Conservation (phyloP, 2,113 vertebrate species). For the Barnardius zonarius region DNA sequence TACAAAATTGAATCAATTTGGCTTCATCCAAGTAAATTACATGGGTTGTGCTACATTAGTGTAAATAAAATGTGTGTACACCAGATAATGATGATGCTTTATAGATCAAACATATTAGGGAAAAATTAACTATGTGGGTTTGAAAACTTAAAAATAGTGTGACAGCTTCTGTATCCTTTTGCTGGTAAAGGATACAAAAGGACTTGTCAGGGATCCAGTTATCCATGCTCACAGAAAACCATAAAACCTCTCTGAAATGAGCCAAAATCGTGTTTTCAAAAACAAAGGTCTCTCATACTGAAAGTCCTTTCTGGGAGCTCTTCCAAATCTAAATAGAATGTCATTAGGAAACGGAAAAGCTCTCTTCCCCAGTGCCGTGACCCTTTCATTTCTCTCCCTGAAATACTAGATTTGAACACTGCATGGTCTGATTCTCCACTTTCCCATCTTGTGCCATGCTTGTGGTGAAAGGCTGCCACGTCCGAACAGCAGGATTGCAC, state of each 20-base stretch:
- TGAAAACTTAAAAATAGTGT: background rate
- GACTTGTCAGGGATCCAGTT: background rate
- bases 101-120: background rate
- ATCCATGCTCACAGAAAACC: slow-evolving; percentile 9
- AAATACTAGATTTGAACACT: slow-evolving; percentile 22
- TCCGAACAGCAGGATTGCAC: background rate
- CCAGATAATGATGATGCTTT: background rate
- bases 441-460: background rate
- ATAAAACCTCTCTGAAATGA: slow-evolving; percentile 25
- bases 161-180: background rate
- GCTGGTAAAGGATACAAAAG: slow-evolving; percentile 6
- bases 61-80: background rate
- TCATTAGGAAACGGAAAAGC: slow-evolving; percentile 41
- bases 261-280: slow-evolving; percentile 47
- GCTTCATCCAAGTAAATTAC: background rate
- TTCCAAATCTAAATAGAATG: slow-evolving; percentile 56
- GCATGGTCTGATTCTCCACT: background rate
- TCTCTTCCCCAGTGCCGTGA: background rate
- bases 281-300: slow-evolving; percentile 43
- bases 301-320: slow-evolving; percentile 49
- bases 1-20: background rate
- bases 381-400: slow-evolving; percentile 38
- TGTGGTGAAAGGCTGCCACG: background rate
- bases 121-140: background rate
- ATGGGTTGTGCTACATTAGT: background rate